Evolutionary conservation across 2,797 vertebrate species (phyloP).

Genomic region (Microctenopoma stevenorrisi): DNA sequence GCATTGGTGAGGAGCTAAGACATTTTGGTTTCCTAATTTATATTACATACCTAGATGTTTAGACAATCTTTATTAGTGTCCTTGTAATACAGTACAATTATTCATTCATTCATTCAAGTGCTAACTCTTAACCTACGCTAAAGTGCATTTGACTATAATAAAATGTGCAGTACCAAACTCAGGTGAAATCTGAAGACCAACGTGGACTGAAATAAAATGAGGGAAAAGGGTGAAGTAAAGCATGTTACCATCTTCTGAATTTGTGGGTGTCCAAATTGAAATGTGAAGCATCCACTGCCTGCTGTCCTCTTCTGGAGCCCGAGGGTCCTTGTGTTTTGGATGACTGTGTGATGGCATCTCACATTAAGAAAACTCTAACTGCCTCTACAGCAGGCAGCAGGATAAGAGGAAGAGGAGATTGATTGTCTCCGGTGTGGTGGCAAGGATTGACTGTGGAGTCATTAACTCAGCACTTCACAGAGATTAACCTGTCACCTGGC

Average conservation of each 20-base stretch:
- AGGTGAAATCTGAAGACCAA: slow-evolving; percentile 27
- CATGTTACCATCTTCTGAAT: slow-evolving; percentile 24
- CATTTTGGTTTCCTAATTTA: slow-evolving; percentile 6
- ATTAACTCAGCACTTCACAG: slow-evolving; percentile 75
- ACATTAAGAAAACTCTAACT: slow-evolving; percentile 54
- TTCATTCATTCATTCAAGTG: slow-evolving; percentile 1
- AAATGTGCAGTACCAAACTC: slow-evolving; percentile 13
- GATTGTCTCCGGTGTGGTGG: slow-evolving; percentile 69
- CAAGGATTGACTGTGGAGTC: slow-evolving; percentile 65
- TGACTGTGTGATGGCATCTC: slow-evolving; percentile 57
- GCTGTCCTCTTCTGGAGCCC: slow-evolving; percentile 31
- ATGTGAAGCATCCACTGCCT: slow-evolving; percentile 29
- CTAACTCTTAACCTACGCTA: background rate
- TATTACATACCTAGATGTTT: slow-evolving; percentile 12
- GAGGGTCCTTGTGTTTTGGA: slow-evolving; percentile 36
- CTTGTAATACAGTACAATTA: slow-evolving; percentile 1
- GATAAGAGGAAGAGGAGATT: slow-evolving; percentile 60
- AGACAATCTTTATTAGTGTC: background rate
- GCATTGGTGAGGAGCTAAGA: slow-evolving; percentile 89
- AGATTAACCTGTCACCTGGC: slow-evolving; percentile 79
- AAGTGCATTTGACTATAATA: slow-evolving; percentile 18
- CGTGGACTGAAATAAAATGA: slow-evolving; percentile 18
- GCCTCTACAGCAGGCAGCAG: slow-evolving; percentile 54
- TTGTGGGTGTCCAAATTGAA: slow-evolving; percentile 47
- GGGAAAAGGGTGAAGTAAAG: slow-evolving; percentile 16